Percentiles rank a stretch among this genome's conserved stretches.
Evolutionary conservation across 1,140 invertebrate genomes (phyloP).

Genomic region (Drosophila ambigua): DNA sequence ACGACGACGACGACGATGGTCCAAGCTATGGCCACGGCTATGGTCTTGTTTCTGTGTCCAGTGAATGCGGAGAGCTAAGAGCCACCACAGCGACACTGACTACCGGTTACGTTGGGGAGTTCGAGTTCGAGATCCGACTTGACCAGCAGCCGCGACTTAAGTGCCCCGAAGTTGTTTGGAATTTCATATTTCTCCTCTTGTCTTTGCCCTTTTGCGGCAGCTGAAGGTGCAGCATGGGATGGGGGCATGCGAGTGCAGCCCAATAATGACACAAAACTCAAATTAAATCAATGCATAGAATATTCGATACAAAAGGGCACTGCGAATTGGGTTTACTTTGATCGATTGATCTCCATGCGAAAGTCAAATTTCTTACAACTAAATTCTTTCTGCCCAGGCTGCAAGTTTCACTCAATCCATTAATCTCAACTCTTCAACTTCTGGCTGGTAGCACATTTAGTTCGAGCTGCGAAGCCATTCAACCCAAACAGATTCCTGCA

Average conservation of each 20-base stretch:
- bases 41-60: conserved; percentile 26
- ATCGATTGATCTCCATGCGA: no score
- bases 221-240: conserved; percentile 12
- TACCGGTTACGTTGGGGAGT: conserved; percentile 46
- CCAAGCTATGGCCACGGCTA: conserved; percentile 37
- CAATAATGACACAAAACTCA: neutral
- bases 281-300: no score
- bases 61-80: conserved; percentile 42
- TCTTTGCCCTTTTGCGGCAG: conserved; percentile 65
- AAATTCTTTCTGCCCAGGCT: no score
- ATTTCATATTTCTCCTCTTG: conserved; percentile 66
- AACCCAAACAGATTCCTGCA: neutral
- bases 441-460: no score
- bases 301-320: no score
- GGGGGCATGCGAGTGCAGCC: conserved; percentile 12
- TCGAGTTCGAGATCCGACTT: conserved; percentile 29
- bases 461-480: neutral
- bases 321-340: no score
- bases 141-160: conserved; percentile 29
- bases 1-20: conserved; percentile 56
- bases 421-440: no score
- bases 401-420: no score
- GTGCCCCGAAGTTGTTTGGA: conserved; percentile 52
- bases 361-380: no score
- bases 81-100: conserved; percentile 21